phyloP scores from a whole-genome alignment of 2,888 invertebrate genomes.

The Corbicula japonica region DNA sequence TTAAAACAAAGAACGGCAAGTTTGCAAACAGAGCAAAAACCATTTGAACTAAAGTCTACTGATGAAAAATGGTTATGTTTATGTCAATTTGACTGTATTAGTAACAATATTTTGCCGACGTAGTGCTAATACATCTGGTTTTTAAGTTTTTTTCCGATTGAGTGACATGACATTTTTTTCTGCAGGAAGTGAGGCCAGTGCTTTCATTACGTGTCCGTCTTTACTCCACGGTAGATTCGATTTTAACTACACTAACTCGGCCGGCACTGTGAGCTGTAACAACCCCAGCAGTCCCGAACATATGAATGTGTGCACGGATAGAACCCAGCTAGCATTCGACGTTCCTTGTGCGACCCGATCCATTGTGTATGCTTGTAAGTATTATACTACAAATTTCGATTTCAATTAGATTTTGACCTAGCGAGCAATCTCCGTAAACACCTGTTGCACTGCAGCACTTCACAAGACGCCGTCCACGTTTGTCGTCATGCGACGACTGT shows the following conservation, averaged over 20 bases:
- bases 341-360: slow-evolving; percentile 38
- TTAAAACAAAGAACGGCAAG: background rate
- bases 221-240: slow-evolving; percentile 54
- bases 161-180: too few relatives aligned
- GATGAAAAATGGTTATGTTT: background rate
- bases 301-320: slow-evolving; percentile 63
- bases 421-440: background rate
- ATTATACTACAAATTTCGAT: background rate
- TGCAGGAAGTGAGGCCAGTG: slow-evolving; percentile 46
- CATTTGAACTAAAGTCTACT: background rate
- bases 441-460: background rate
- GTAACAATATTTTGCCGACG: background rate
- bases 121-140: background rate
- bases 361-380: slow-evolving; percentile 60
- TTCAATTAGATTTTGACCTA: background rate
- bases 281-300: slow-evolving; percentile 41
- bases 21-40: background rate
- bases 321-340: slow-evolving; percentile 49
- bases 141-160: too few relatives aligned
- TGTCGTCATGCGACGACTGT: background rate
- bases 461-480: background rate
- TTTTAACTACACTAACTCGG: slow-evolving; percentile 41
- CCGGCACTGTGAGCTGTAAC: slow-evolving; percentile 21
- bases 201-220: slow-evolving; percentile 41
- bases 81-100: background rate